These are phyloP conservation scores for Seriola quinqueradiata DNA, from an alignment of 2,113 vertebrate species.

Conservation along the genomic window DNA sequence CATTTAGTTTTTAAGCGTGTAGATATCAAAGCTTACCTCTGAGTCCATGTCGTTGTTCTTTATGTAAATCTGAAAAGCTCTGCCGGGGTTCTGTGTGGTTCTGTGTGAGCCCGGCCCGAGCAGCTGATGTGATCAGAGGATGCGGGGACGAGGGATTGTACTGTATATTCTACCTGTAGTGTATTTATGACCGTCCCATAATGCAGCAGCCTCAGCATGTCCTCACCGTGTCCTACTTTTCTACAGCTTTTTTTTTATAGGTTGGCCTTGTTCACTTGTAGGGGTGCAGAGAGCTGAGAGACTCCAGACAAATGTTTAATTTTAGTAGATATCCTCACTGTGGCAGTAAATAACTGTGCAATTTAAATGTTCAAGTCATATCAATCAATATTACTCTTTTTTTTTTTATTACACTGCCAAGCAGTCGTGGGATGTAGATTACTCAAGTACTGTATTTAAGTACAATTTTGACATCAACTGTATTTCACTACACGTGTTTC, in stretches of 20 bases:
- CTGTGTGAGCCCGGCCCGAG: slow-evolving; percentile 6
- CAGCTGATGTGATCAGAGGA: slow-evolving; percentile 29
- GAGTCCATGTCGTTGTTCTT: slow-evolving; percentile 53
- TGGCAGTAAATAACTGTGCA: not conserved
- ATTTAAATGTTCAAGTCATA: not conserved
- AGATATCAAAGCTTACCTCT: slow-evolving; percentile 68
- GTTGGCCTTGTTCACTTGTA: slow-evolving; percentile 67
- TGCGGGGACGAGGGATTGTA: slow-evolving; percentile 12
- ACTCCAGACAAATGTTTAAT: not conserved
- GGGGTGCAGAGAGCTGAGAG: slow-evolving; percentile 34
- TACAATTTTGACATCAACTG: no score
- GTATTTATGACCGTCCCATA: slow-evolving; percentile 76
- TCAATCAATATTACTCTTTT: not conserved
- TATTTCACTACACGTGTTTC: not conserved
- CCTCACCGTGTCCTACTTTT: slow-evolving; percentile 74
- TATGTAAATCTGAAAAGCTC: slow-evolving; percentile 29
- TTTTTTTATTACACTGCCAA: not conserved
- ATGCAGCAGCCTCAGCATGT: slow-evolving; percentile 78
- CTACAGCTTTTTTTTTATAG: slow-evolving; percentile 52
- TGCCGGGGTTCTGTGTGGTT: slow-evolving; percentile 25
- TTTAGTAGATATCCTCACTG: not conserved
- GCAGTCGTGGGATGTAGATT: not conserved
- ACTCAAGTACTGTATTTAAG: no score
- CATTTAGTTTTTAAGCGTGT: not conserved
- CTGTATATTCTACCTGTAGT: slow-evolving; percentile 55